These are phyloP conservation scores for Stenopsyche tienmushanensis DNA, from an alignment of 1,140 invertebrate species.

Conservation along the genomic window DNA sequence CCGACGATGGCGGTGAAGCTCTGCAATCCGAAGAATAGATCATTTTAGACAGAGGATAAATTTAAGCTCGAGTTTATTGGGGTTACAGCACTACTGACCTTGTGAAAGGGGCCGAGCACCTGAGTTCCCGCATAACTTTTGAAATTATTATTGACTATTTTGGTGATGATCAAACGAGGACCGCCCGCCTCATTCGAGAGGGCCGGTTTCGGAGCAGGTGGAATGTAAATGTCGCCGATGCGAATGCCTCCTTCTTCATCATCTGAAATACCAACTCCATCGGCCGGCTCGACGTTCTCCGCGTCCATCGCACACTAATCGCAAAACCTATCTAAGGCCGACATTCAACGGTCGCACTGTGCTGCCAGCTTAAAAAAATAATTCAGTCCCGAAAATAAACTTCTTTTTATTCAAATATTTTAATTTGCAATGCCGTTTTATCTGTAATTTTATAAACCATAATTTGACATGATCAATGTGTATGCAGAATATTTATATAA, in stretches of 20 bases:
- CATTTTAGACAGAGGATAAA: neutral
- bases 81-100: conserved; percentile 53
- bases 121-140: conserved; percentile 93
- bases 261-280: conserved; percentile 55
- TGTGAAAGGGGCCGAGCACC: conserved; percentile 80
- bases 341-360: no score
- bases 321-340: no score
- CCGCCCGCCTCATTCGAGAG: conserved; percentile 68
- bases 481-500: no score
- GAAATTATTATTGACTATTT: conserved; percentile 93
- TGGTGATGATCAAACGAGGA: conserved; percentile 84
- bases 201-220: conserved; percentile 75
- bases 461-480: no score
- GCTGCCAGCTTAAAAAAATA: no score
- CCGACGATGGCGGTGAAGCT: conserved; percentile 97
- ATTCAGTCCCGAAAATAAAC: no score
- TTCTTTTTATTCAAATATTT: no score
- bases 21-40: conserved; percentile 58
- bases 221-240: conserved; percentile 84
- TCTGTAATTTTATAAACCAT: no score
- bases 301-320: no score
- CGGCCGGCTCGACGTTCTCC: conserved; percentile 30
- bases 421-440: no score
- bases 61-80: neutral
- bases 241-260: conserved; percentile 63